Percentiles rank a stretch among this genome's conserved stretches.
Evolutionary conservation across 2,797 vertebrate species (phyloP).

Genomic region (Enteromius anoplus): DNA sequence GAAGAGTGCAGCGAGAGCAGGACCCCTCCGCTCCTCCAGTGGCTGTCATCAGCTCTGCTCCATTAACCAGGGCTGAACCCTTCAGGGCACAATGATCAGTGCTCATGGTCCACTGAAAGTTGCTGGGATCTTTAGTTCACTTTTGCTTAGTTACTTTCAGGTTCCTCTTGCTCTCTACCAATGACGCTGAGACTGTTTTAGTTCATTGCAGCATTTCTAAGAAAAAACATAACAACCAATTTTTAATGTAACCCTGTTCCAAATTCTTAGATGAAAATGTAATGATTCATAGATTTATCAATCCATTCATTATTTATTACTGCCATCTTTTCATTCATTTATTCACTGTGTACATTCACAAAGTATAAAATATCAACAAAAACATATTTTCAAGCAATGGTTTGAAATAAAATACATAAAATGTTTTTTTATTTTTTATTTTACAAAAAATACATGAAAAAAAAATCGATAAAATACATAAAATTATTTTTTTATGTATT

Average conservation of each 20-base stretch:
- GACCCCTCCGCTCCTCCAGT: conserved; percentile 89
- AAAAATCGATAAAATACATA: too few relatives aligned
- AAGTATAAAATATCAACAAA: background rate
- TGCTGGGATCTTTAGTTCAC: background rate
- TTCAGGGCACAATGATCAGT: conserved; percentile 62
- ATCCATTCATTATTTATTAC: background rate
- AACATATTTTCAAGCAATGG: too few relatives aligned
- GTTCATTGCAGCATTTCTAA: background rate
- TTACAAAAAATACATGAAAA: too few relatives aligned
- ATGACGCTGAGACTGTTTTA: background rate
- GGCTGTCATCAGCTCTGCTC: conserved; percentile 85
- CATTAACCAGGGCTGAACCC: conserved; percentile 78
- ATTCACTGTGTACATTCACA: background rate
- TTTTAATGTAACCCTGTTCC: background rate
- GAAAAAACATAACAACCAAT: background rate
- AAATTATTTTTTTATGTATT: background rate
- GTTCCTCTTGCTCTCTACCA: background rate
- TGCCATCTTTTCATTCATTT: too few relatives aligned
- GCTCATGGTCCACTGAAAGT: conserved; percentile 38
- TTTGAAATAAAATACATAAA: background rate
- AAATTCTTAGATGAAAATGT: background rate
- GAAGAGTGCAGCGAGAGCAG: conserved; percentile 88
- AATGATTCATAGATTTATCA: background rate
- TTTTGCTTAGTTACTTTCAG: background rate
- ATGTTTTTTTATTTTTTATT: too few relatives aligned